Base-by-base conservation (phyloP, 1,140 invertebrate species). In the Maconellicoccus hirsutus region DNA sequence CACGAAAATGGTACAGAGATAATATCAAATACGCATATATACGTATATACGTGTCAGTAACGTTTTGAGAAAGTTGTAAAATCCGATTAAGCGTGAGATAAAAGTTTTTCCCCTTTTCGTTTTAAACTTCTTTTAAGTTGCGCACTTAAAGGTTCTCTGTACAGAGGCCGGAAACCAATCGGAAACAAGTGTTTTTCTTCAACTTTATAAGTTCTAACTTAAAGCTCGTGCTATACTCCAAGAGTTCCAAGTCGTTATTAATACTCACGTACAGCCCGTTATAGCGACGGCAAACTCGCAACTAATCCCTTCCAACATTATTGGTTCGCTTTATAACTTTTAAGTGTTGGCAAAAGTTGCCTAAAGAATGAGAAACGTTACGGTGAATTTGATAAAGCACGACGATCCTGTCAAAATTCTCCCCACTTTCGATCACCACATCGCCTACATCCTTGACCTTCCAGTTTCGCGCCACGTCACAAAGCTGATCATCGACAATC, bases 81-180 rank as follows among this genome's bases (percentile, higher is more conserved):
- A 52, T 52, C 42, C 42, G 42, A 52, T 52, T 52, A 52, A 52
- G 42, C 42, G 42, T 52, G 42, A 52, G 42, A 52, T 52, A 52
- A 52, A 52, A 52, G 42, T 52, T 52, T 52, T 52, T 52, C n/a
- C 42, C 42, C 42, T 52, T 52, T 52, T 52, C 42, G 42, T 52
- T 52, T 52, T 52, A 52, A 52, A 52, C 42, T 52, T 52, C 42
- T 52, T 52, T 52, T 52, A 52, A 52, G 42, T 52, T 52, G 42
- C 42, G 42, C n/a, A 52, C 42, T 52, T 52, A 52, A 16, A 52
- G 42, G 42, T 52, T 52, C 42, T 33, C 29, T 33, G 42, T 52
- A 52, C 42, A 19, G 42, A 52, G 42, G 42, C 42, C 42, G 42
- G 42, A 52, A 52, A 52, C 42, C 42, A 52, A 52, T 52, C 42